Evolutionary conservation across 1,140 invertebrate species (phyloP).

Genomic region (Zophobas morio): DNA sequence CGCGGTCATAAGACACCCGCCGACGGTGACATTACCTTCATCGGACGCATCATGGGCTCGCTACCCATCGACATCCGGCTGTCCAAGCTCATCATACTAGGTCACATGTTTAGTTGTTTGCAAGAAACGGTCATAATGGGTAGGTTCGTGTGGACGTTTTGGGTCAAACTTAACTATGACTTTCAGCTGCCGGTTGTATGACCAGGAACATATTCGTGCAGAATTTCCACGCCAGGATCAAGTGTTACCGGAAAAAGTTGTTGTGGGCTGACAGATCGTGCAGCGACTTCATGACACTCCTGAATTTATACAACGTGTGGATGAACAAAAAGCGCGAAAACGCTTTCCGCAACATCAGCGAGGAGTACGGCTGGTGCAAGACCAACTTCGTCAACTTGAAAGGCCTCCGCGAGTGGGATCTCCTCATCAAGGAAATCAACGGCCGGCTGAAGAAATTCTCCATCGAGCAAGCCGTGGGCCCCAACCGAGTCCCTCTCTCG

Average conservation of each 20-base stretch:
- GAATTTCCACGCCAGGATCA: constrained; percentile 79
- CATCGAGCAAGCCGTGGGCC: constrained; percentile 68
- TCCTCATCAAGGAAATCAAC: constrained; percentile 80
- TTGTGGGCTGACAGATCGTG: constrained; percentile 85
- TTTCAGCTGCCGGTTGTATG: constrained; percentile 82
- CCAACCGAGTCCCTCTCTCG: constrained; percentile 66
- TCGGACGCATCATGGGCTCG: constrained; percentile 86
- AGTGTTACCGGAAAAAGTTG: constrained; percentile 84
- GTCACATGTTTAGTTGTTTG: constrained; percentile 88
- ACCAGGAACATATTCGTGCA: constrained; percentile 86
- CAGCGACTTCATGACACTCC: constrained; percentile 88
- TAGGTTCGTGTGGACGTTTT: constrained; percentile 64
- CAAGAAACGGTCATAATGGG: constrained; percentile 92
- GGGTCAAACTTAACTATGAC: neutral
- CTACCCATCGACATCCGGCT: constrained; percentile 88
- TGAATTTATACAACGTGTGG: constrained; percentile 83
- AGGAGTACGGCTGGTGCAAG: constrained; percentile 80
- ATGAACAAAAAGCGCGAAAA: constrained; percentile 58
- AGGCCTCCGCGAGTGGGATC: constrained; percentile 80
- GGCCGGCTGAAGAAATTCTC: constrained; percentile 72
- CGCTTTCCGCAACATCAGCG: constrained; percentile 52
- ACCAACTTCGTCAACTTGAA: constrained; percentile 82
- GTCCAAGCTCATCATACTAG: constrained; percentile 89
- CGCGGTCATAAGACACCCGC: constrained; percentile 70
- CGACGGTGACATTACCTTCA: constrained; percentile 92